A percentile compares a stretch with the other conserved stretches of the same genome.
Evolutionary conservation across 2,113 vertebrate species (phyloP).

Genomic region (Scopus umbretta): DNA sequence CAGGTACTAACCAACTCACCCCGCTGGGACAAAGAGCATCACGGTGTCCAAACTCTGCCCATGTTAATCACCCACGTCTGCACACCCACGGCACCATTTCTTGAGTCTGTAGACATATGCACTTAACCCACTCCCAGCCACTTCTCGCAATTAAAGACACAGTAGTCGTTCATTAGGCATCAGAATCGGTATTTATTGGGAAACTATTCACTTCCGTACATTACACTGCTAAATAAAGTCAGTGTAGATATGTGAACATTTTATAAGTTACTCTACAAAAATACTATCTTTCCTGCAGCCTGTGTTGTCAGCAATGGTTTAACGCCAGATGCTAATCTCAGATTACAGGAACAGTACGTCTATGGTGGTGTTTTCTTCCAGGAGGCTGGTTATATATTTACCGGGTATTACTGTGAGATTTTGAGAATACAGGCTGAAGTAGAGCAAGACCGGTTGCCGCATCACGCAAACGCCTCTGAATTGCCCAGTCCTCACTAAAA

Average conservation of each 20-base stretch:
- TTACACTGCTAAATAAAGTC: constrained; percentile 39
- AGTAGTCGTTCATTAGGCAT: constrained; percentile 18
- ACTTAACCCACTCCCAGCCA: neutral
- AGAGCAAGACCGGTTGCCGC: neutral
- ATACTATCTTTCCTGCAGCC: constrained; percentile 29
- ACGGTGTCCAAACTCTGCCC: neutral
- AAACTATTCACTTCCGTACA: constrained; percentile 39
- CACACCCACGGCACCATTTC: neutral
- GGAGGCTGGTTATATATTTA: neutral
- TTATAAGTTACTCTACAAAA: constrained; percentile 23
- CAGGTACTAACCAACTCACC: neutral
- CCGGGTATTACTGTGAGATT: neutral
- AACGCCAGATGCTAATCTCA: neutral
- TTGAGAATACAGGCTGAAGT: neutral
- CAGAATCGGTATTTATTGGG: constrained; percentile 70
- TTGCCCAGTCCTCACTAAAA: neutral
- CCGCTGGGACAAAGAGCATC: neutral
- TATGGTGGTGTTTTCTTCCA: neutral
- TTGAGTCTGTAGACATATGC: rapidly evolving
- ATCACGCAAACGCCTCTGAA: rapidly evolving
- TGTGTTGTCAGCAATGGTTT: neutral
- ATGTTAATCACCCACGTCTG: rapidly evolving
- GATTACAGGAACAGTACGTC: neutral
- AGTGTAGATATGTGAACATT: neutral
- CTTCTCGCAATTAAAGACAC: constrained; percentile 47